A percentile compares a stretch with the other conserved stretches of the same genome.
These are phyloP conservation scores for Nemurella pictetii DNA, from an alignment of 2,888 invertebrate species.

Conservation along the genomic window DNA sequence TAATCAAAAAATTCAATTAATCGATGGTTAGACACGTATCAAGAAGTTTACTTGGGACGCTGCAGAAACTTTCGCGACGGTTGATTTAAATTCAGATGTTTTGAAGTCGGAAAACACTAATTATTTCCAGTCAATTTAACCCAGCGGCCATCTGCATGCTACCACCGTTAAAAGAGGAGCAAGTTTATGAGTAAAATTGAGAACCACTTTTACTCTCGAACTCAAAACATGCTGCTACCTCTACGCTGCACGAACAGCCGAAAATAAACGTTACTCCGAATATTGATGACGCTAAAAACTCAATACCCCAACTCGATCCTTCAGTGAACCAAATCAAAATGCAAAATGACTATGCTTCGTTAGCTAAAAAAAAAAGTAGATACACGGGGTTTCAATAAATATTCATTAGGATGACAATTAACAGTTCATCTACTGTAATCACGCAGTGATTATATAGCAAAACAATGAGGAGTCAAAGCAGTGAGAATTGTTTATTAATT, in stretches of 20 bases:
- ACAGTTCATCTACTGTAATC: not conserved
- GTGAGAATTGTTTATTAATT: not conserved
- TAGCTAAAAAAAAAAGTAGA: not conserved
- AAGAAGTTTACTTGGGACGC: no score
- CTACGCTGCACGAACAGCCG: not conserved
- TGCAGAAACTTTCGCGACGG: not conserved
- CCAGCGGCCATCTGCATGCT: not conserved
- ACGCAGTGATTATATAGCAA: not conserved
- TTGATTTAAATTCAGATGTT: not conserved
- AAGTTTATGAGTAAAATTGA: not conserved
- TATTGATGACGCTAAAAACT: not conserved
- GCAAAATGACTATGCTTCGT: not conserved
- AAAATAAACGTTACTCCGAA: not conserved
- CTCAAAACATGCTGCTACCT: no score
- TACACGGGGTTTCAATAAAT: not conserved
- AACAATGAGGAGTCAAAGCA: not conserved
- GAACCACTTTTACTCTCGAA: not conserved
- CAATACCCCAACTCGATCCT: not conserved
- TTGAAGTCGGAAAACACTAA: not conserved
- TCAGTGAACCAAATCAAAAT: not conserved
- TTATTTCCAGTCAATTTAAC: not conserved
- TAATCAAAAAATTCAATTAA: not conserved
- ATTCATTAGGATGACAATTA: slow-evolving; percentile 7
- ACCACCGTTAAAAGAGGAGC: not conserved
- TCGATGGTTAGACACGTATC: not conserved